Evolutionary conservation across 2,113 vertebrate species (phyloP).

Genomic region (Coptodon bakossiorum): DNA sequence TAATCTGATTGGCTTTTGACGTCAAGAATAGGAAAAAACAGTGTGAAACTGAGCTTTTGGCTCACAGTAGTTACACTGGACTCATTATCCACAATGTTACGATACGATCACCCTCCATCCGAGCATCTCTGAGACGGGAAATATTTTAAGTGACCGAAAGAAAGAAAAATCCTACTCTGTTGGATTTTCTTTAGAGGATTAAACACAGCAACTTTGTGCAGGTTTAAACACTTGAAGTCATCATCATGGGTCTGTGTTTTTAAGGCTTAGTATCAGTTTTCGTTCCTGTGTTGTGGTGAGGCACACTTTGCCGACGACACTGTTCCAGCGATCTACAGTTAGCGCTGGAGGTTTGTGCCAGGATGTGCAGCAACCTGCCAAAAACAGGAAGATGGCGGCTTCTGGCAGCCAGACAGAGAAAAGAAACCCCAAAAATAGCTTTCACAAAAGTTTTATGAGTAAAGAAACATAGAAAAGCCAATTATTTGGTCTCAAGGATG

Average conservation of each 20-base stretch:
- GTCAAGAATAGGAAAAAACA: background rate
- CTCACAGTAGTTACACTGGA: background rate
- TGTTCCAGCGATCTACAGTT: background rate
- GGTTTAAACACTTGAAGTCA: background rate
- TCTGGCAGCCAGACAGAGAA: background rate
- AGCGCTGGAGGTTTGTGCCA: background rate
- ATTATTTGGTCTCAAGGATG: background rate
- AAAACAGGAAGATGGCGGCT: background rate
- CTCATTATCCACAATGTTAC: background rate
- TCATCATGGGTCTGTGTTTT: accelerated
- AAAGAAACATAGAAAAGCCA: background rate
- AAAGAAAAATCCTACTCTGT: background rate
- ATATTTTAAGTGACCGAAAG: background rate
- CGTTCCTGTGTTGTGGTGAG: background rate
- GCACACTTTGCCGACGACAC: background rate
- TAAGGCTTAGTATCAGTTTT: background rate
- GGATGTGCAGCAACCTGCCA: background rate
- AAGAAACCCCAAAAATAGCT: background rate
- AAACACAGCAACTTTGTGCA: background rate
- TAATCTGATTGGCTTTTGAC: background rate
- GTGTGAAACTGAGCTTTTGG: background rate
- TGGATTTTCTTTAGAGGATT: background rate
- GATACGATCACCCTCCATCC: no score
- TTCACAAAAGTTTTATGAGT: background rate
- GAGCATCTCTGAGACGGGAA: background rate